Conservation (phyloP, 2,888 invertebrate genomes). For the Amphipoea lucens region DNA sequence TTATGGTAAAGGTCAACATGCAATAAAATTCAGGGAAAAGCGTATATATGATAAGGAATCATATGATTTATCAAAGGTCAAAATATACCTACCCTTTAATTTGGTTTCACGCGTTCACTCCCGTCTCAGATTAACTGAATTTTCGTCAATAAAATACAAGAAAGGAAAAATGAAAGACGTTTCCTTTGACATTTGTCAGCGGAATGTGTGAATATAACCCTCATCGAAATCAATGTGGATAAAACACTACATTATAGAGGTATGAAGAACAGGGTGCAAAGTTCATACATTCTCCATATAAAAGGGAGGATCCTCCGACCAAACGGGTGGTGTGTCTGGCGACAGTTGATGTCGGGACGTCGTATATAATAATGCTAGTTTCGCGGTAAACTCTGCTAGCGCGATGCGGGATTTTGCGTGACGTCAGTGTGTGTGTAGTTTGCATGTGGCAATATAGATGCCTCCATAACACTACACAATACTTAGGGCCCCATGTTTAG, state of each 20-base stretch:
- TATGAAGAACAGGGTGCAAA: too few species aligned
- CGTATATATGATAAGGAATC: constrained; percentile 2
- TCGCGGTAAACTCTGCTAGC: too few species aligned
- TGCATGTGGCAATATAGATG: too few species aligned
- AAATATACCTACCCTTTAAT: constrained; percentile 22
- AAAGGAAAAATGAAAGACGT: not conserved
- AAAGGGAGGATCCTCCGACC: too few species aligned
- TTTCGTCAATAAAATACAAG: constrained; percentile 25
- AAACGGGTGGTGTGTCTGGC: too few species aligned
- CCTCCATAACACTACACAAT: too few species aligned
- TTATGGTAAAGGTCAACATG: constrained; percentile 31
- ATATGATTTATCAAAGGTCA: constrained; percentile 35
- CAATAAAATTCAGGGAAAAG: constrained; percentile 12
- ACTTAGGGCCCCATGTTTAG: not conserved
- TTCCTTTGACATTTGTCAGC: not conserved
- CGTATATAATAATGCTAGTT: too few species aligned
- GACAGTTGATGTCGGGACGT: too few species aligned
- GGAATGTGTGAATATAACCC: not conserved
- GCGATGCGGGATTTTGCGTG: too few species aligned
- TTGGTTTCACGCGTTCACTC: constrained; percentile 26
- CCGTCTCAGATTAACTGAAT: constrained; percentile 16
- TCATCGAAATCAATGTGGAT: not conserved
- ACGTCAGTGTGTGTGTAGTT: too few species aligned
- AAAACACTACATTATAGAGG: not conserved
- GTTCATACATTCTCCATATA: too few species aligned